Conservation (phyloP, 2,888 invertebrate genomes). For the Andrena haemorrhoa region DNA sequence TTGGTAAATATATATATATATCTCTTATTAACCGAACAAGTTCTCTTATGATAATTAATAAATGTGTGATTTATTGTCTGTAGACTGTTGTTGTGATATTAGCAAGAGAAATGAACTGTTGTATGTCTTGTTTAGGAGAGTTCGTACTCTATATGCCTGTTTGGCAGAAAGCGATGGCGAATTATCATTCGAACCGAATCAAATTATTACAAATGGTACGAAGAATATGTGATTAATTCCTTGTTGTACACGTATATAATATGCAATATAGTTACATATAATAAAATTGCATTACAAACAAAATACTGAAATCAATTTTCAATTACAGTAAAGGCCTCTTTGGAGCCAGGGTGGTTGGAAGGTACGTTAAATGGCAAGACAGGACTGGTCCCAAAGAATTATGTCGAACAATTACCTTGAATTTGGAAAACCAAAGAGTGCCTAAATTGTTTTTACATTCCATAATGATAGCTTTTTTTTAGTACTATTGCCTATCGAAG, state of each 20-base stretch:
- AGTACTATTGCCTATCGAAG: conserved; percentile 45
- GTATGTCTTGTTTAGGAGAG: conserved; percentile 87
- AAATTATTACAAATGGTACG: conserved; percentile 98
- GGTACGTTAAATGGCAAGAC: conserved; percentile 96
- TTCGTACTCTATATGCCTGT: conserved; percentile 97
- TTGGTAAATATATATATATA: conserved; percentile 76
- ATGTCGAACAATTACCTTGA: conserved; percentile 95
- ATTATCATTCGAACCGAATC: conserved; percentile 98
- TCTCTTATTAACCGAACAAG: conserved; percentile 13
- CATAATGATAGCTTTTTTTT: conserved; percentile 62
- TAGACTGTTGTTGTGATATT: background rate
- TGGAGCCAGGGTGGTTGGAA: conserved; percentile 99
- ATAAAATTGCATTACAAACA: conserved; percentile 1
- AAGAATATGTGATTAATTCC: background rate
- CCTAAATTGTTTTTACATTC: conserved; percentile 75
- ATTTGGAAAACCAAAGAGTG: conserved; percentile 76
- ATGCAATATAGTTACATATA: background rate
- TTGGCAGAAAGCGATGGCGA: conserved; percentile 98
- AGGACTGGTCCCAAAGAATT: conserved; percentile 98
- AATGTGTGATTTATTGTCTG: background rate
- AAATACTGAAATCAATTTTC: conserved; percentile 22
- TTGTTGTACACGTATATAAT: background rate
- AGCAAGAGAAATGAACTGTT: background rate
- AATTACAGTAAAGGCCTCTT: conserved; percentile 93
- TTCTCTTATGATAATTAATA: background rate